Evolutionary conservation across 2,797 vertebrate genomes (phyloP).

Genomic region (Cryptoprocta ferox): DNA sequence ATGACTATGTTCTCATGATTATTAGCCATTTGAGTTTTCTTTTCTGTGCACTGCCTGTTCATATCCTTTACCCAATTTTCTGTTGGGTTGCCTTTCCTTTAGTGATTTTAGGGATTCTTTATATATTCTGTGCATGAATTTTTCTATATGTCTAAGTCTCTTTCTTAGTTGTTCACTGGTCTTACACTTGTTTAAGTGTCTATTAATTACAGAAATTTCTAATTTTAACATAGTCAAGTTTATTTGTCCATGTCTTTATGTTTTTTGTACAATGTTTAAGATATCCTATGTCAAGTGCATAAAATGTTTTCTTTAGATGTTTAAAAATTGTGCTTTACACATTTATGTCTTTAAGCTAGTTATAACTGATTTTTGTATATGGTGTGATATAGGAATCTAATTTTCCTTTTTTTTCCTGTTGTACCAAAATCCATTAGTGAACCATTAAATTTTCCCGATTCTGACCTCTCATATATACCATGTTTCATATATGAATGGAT

Average conservation of each 20-base stretch:
- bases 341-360: background rate
- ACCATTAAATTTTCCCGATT: background rate
- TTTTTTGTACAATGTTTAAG: background rate
- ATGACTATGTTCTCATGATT: background rate
- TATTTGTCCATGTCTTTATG: background rate
- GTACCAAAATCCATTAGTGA: background rate
- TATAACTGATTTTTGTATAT: background rate
- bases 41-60: background rate
- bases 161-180: background rate
- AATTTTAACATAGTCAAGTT: slow-evolving; percentile 2
- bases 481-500: background rate
- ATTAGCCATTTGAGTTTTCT: background rate
- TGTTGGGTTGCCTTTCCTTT: background rate
- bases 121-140: background rate
- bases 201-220: background rate
- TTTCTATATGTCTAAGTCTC: background rate
- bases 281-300: slow-evolving; percentile 13
- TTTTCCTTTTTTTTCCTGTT: background rate
- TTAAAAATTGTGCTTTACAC: slow-evolving; percentile 18
- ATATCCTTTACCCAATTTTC: background rate
- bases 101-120: background rate
- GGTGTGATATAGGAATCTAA: background rate
- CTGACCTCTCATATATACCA: background rate
- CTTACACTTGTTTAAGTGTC: background rate
- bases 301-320: slow-evolving; percentile 25